A percentile compares a stretch with the other conserved stretches of the same genome.
Evolutionary conservation across 2,888 invertebrate genomes (phyloP).

Genomic region (Ichneumon xanthorius): DNA sequence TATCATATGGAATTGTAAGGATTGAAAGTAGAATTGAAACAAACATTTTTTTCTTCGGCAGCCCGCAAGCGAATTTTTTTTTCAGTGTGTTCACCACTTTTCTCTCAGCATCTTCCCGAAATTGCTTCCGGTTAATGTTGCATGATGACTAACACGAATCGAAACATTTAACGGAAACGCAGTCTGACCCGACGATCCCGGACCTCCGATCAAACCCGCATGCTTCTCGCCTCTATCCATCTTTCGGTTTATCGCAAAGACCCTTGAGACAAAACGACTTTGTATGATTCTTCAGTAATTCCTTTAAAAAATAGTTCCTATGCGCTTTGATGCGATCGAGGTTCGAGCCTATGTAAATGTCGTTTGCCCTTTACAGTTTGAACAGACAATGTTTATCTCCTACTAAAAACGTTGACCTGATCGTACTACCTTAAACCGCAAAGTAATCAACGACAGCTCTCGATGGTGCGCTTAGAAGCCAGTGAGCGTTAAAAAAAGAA

Average conservation of each 20-base stretch:
- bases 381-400: neutral
- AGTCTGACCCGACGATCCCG: conserved; percentile 58
- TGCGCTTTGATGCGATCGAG: neutral
- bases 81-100: conserved; percentile 4
- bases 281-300: neutral
- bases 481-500: conserved; percentile 10
- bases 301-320: neutral
- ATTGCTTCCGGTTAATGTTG: neutral
- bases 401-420: neutral
- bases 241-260: conserved; percentile 24
- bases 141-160: conserved; percentile 41
- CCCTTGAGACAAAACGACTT: conserved; percentile 14
- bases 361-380: neutral
- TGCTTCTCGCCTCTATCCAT: conserved; percentile 23
- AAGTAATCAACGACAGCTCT: neutral
- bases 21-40: too few species aligned
- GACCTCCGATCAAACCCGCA: conserved; percentile 57
- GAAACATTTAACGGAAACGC: conserved; percentile 47
- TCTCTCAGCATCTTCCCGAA: conserved; percentile 3
- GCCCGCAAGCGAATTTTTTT: too few species aligned
- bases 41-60: too few species aligned
- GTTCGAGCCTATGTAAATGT: neutral
- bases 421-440: conserved; percentile 10
- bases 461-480: neutral
- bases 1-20: too few species aligned